These are phyloP conservation scores for Leptopilina boulardi DNA, from an alignment of 1,140 invertebrate genomes.

Conservation along the genomic window DNA sequence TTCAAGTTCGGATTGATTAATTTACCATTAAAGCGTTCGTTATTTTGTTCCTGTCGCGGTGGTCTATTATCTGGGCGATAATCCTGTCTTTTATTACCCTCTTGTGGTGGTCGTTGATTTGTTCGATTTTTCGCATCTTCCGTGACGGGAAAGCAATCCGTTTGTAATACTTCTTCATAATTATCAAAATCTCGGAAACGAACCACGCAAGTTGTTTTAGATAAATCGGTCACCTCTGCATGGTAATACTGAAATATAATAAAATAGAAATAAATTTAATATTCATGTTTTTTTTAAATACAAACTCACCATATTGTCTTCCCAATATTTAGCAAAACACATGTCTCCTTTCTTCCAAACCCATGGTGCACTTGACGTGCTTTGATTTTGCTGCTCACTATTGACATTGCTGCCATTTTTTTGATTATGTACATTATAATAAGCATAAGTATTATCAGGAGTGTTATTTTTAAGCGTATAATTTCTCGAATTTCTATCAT, in stretches of 20 bases:
- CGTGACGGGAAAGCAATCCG: slow-evolving; percentile 84
- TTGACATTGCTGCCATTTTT: slow-evolving; percentile 58
- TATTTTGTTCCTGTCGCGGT: slow-evolving; percentile 65
- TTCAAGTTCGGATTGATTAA: neutral
- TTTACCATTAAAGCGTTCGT: slow-evolving; percentile 67
- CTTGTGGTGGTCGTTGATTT: slow-evolving; percentile 47
- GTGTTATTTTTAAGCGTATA: slow-evolving; percentile 55
- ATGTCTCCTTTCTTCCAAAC: slow-evolving; percentile 87
- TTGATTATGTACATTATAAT: slow-evolving; percentile 49
- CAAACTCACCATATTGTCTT: slow-evolving; percentile 87
- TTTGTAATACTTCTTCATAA: slow-evolving; percentile 89
- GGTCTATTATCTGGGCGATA: slow-evolving; percentile 63
- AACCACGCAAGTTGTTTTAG: slow-evolving; percentile 88
- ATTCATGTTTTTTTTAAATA: too few species aligned
- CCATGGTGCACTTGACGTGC: slow-evolving; percentile 68
- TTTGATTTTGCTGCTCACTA: slow-evolving; percentile 58
- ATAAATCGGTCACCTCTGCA: slow-evolving; percentile 87
- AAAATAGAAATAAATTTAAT: neutral
- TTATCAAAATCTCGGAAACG: slow-evolving; percentile 92
- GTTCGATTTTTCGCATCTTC: slow-evolving; percentile 65
- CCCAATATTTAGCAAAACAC: slow-evolving; percentile 94
- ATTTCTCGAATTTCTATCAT: slow-evolving; percentile 65
- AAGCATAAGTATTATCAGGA: slow-evolving; percentile 51
- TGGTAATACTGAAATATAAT: slow-evolving; percentile 86
- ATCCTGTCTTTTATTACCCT: slow-evolving; percentile 61